Base-by-base conservation (phyloP, 2,797 vertebrate species). In the Somateria mollissima region DNA sequence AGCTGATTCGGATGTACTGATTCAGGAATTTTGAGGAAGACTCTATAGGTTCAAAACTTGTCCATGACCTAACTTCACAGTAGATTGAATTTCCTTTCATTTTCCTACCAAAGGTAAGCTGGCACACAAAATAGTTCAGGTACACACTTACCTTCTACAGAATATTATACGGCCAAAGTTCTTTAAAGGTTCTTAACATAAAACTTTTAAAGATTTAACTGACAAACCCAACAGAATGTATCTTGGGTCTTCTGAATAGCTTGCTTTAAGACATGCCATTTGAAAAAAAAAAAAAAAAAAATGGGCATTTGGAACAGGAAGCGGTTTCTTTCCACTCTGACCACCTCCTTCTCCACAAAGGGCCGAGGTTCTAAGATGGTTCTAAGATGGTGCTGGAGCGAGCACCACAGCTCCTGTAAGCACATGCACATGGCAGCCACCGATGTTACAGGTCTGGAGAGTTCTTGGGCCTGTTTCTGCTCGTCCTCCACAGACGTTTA, bases 401-500 rank as follows among this genome's bases (percentile, higher is more conserved):
- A 62, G n/a, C 51, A 74, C 24, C 10, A 0, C 36, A 54, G 62
- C 69, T 91, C 47, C 49, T 17, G 16, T 0, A 0, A 49, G 51
- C 78, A 49, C 47, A 57, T 45, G 58, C 36, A 70, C 19, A 22
- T 13, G 70, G 86, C 36, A 77, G 72, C 49, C 43, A 80, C 24
- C 32, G 18, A 77, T 0, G 1, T 64, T 87, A 72, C 5, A 3
- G 1, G 8, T 66, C 69, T 57, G 32, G 64, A 86, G 84, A 71
- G 18, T 45, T 57, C 64, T 89, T 51, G 84, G 36, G 76, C 56
- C 88, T 60, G 47, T 64, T 92, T 81, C 89, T 84, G 25, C 41
- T 92, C 28, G 21, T 66, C 73, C 91, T 91, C 73, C 41, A 93
- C 32, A 87, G 49, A 92, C 77, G 19, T 87, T 69, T 69, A 70